Conservation (phyloP, 2,113 vertebrate genomes). For the Phocoena sinus region DNA sequence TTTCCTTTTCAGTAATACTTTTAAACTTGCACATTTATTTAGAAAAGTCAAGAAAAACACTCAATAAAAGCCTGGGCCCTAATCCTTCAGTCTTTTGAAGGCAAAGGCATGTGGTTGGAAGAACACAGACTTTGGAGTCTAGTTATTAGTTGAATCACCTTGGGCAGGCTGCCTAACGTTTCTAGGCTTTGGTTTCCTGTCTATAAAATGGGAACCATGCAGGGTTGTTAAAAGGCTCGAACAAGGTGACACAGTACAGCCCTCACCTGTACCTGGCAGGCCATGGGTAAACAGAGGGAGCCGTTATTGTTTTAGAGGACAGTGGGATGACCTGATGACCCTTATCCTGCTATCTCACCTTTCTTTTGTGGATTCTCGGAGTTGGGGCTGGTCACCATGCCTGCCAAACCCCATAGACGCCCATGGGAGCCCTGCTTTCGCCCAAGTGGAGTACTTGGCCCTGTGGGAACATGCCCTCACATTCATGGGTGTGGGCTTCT, state of each 20-base stretch:
- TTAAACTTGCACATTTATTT: neutral
- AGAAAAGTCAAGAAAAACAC: neutral
- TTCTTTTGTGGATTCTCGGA: neutral
- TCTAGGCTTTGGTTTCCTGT: neutral
- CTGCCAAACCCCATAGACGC: neutral
- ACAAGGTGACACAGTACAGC: no score
- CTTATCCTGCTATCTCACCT: neutral
- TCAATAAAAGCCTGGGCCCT: neutral
- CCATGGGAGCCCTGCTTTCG: neutral
- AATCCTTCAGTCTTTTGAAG: neutral
- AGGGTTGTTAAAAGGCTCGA: neutral
- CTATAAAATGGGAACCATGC: neutral
- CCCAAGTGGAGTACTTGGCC: neutral
- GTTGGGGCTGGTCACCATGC: neutral
- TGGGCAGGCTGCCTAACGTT: neutral
- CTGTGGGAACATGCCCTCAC: neutral
- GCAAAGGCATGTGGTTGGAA: neutral
- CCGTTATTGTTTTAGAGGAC: neutral
- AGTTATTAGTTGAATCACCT: neutral
- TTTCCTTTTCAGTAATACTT: neutral
- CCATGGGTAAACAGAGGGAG: neutral
- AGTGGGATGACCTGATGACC: neutral
- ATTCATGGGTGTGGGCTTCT: neutral
- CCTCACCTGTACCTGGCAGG: neutral
- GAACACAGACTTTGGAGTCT: neutral